Base-by-base conservation (phyloP, 1,140 invertebrate genomes). In the Sitodiplosis mosellana region DNA sequence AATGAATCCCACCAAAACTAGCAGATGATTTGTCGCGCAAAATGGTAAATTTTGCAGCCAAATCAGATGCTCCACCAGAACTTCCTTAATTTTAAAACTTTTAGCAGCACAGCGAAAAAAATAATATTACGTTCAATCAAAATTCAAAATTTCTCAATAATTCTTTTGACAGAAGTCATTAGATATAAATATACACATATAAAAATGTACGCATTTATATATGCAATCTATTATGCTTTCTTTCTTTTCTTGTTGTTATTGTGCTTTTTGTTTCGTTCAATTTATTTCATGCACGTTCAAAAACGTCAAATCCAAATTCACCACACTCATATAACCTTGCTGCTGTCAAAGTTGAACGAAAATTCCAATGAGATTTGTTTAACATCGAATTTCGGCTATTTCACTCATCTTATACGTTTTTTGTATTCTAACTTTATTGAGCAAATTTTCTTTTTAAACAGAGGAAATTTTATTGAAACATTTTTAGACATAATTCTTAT, bases 331-430 rank as follows among this genome's bases (percentile, higher is more conserved):
- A 34, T 44, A 47, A 45, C 34, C 42, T 51, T 38, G 17, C 45
- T 50, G 50, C 52, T 53, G 54, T 57, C 54, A 59, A 20, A 54
- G 51, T 46, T 42, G 49, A 44, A 38, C 54, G 52, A 56, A 48
- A 54, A 54, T 59, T 56, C 59, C 59, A 56, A 52, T 50, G 52
- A 43, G 50, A 49, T 45, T 51, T 51, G 50, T 49, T n/a, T n/a
- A 58, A 57, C 59, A 58, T 59, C 57, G 59, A 54, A 50, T 56
- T 59, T 27, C 27, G 10, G 3, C 10, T 27, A 27, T n/a, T n/a
- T 27, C 27, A 10, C 27, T 10, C 27, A 27, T 27, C 10, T 27
- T 27, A 10, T 10, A 27, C 27, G 4, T 27, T 27, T 27, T 27
- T 10, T 27, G 27, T 27, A 27, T 27, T 27, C 27, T n/a, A n/a